Base-by-base conservation (phyloP, 2,888 invertebrate species). In the Myopa testacea region DNA sequence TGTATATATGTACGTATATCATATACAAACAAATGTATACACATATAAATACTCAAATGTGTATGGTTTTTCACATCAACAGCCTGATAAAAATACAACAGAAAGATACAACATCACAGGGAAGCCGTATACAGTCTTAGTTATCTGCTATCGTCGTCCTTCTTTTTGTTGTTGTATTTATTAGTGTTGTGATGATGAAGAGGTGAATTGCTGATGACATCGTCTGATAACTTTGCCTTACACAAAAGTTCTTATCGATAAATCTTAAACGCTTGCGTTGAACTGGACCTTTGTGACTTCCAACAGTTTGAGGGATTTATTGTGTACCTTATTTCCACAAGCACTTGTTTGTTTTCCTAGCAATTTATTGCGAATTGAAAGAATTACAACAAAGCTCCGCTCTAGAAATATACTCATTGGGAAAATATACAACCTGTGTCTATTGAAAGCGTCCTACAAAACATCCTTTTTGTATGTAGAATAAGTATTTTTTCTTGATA, bases 301-400 rank as follows among this genome's bases (percentile, higher is more conserved):
- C 68, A 68, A 68, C 58, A 52, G 7, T 38, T 65, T 38, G 14
- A 65, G 60, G 26, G 60, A 68, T 75, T 75, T 60, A 45, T 60
- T 65, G 50, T 68, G 68, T 58, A 75, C 45, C 69, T 60, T 19
- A 40, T 55, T 60, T 69, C 16, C 60, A 75, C 26, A 68, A 76
- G 75, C 79, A 79, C 79, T 79, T 79, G 79, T 79, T 76, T 73
- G 79, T 75, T 71, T 78, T 80, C 80, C 76, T 78, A 60, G 5
- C 58, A 55, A 69, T 69, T 68, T 75, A n/a, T n/a, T 34, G 34
- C n/a, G n/a, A 55, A 69, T 37, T 70, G 34, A n/a, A 16, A 55
- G 55, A 16, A 70, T 55, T 37, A 34, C 16, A 55, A 58, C 10
- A 34, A n/a, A 8, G 16, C 10, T 37, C 8, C 45, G 40, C 16